Conservation (phyloP, 2,113 vertebrate genomes). For the Pterophyllum scalare region DNA sequence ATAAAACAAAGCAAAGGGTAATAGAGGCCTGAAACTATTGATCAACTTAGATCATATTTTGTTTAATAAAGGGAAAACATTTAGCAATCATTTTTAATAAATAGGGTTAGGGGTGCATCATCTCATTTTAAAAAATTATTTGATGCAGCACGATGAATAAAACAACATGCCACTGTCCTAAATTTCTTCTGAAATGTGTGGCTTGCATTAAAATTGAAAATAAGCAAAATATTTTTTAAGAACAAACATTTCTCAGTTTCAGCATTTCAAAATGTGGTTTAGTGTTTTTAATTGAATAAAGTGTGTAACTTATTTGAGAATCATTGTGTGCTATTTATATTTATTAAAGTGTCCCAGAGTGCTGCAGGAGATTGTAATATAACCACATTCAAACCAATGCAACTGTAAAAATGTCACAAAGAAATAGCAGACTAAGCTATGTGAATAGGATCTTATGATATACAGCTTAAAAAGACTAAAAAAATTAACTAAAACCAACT, state of each 20-base stretch:
- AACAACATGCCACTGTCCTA: neutral
- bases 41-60: neutral
- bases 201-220: neutral
- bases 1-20: neutral
- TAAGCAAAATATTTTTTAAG: neutral
- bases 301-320: neutral
- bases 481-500: constrained; percentile 4
- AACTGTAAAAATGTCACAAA: neutral
- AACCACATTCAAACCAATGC: neutral
- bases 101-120: too few species aligned
- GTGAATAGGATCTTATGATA: neutral
- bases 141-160: neutral
- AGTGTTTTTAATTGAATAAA: neutral
- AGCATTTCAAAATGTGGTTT: neutral
- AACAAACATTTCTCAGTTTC: neutral
- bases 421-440: neutral
- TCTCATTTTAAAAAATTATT: neutral
- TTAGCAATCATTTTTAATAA: neutral
- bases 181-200: too few species aligned
- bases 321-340: neutral
- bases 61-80: neutral
- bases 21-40: neutral
- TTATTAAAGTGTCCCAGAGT: neutral
- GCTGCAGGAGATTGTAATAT: neutral
- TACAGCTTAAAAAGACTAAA: neutral